Conservation (phyloP, 2,113 vertebrate genomes). For the Urocynchramus pylzowi region DNA sequence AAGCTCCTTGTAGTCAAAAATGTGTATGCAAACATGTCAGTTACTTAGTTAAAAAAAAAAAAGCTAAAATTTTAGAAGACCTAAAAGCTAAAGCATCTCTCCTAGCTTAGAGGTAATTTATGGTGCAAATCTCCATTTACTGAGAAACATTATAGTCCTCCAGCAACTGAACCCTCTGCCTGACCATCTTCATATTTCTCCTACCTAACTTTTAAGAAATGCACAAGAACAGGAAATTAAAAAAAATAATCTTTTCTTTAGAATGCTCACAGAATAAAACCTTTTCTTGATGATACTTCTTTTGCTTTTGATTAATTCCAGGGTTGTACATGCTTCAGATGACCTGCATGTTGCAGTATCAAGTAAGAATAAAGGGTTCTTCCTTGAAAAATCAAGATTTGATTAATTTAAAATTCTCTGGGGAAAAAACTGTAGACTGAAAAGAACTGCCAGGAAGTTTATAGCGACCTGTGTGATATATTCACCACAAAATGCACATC, state of each 20-base stretch:
- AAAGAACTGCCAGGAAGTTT: neutral
- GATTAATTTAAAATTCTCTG: neutral
- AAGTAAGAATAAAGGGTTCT: neutral
- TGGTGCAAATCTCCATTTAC: neutral
- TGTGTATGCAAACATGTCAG: neutral
- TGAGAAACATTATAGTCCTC: neutral
- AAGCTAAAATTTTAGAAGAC: neutral
- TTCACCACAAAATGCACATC: neutral
- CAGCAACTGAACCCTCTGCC: neutral
- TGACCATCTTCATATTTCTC: neutral
- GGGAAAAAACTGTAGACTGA: neutral
- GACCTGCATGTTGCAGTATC: neutral
- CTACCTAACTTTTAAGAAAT: neutral
- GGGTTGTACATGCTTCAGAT: neutral
- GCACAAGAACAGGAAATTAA: neutral
- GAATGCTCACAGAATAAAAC: neutral
- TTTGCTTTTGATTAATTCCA: neutral
- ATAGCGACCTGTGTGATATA: neutral
- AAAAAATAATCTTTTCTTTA: neutral
- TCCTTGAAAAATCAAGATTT: slow-evolving; percentile 1
- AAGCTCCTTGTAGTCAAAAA: neutral
- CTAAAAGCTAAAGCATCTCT: neutral
- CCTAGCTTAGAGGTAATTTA: neutral
- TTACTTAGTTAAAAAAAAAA: neutral
- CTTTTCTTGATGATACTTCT: neutral